phyloP scores from a whole-genome alignment of 2,797 vertebrate genomes.

The Antennarius maculatus region DNA sequence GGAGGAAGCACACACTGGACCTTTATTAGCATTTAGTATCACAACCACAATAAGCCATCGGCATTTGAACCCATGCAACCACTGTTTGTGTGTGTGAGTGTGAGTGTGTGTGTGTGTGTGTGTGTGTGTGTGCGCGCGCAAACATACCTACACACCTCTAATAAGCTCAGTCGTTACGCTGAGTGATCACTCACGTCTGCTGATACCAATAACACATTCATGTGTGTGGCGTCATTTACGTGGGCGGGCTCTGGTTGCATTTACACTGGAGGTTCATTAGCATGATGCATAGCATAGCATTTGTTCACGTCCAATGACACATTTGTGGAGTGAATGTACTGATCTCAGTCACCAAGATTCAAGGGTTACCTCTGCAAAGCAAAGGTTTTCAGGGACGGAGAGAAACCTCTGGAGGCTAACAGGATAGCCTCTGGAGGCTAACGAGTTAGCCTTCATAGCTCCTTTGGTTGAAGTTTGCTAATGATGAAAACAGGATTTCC shows the following conservation, averaged over 20 bases:
- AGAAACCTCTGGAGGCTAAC: constrained; percentile 38
- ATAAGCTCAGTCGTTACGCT: background rate
- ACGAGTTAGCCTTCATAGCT: too few relatives aligned
- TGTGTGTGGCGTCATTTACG: constrained; percentile 10
- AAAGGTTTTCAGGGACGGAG: constrained; percentile 32
- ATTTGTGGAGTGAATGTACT: constrained; percentile 37
- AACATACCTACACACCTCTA: constrained; percentile 5
- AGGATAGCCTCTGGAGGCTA: background rate
- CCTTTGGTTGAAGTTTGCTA: too few relatives aligned
- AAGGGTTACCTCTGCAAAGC: constrained; percentile 73
- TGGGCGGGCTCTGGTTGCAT: constrained; percentile 2
- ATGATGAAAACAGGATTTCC: too few relatives aligned
- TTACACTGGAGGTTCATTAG: constrained; percentile 24
- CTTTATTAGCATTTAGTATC: too few relatives aligned
- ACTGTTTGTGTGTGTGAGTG: background rate
- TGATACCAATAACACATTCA: constrained; percentile 7
- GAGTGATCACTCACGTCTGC: background rate
- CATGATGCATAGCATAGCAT: constrained; percentile 20
- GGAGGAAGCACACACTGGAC: too few relatives aligned
- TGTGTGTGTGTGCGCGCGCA: too few relatives aligned
- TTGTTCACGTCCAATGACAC: constrained; percentile 20
- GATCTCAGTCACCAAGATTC: constrained; percentile 30
- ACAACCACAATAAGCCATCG: background rate
- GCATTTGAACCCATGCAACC: background rate
- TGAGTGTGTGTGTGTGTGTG: too few relatives aligned